Conservation (phyloP, 2,888 invertebrate genomes). For the Rhingia campestris region DNA sequence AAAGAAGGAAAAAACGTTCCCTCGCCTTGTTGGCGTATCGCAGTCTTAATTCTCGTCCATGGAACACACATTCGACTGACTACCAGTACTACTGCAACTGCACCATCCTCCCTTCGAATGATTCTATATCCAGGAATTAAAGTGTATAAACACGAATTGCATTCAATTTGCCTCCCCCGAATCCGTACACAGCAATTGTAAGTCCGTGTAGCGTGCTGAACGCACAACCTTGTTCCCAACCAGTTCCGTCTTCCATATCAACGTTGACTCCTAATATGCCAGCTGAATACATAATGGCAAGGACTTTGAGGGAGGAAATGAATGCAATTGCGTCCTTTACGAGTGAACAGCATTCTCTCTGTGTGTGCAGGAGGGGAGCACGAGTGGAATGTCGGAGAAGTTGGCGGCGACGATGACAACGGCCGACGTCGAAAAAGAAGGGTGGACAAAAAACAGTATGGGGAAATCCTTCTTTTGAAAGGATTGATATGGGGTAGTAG, state of each 20-base stretch:
- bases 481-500: constrained; percentile 40
- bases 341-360: constrained; percentile 42
- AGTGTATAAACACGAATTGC: constrained; percentile 68
- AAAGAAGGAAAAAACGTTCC: no score
- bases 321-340: constrained; percentile 71
- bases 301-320: constrained; percentile 67
- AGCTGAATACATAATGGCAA: constrained; percentile 71
- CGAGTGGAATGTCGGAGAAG: constrained; percentile 9
- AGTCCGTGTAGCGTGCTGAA: constrained; percentile 37
- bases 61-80: constrained; percentile 15
- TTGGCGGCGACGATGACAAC: constrained; percentile 26
- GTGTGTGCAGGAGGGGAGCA: not conserved
- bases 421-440: not conserved
- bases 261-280: constrained; percentile 70
- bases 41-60: constrained; percentile 52
- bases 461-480: constrained; percentile 60
- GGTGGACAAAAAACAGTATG: constrained; percentile 50
- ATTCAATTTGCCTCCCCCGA: constrained; percentile 59
- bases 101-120: constrained; percentile 28
- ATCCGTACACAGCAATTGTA: constrained; percentile 5
- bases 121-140: constrained; percentile 66
- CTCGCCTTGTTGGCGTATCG: constrained; percentile 38
- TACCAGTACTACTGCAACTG: constrained; percentile 14
- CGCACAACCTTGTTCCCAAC: constrained; percentile 38
- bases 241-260: constrained; percentile 68